Evolutionary conservation across 2,113 vertebrate species (phyloP), one percentile per base, ranked within the genome.

Genomic region (Sclerurus mexicanus): DNA sequence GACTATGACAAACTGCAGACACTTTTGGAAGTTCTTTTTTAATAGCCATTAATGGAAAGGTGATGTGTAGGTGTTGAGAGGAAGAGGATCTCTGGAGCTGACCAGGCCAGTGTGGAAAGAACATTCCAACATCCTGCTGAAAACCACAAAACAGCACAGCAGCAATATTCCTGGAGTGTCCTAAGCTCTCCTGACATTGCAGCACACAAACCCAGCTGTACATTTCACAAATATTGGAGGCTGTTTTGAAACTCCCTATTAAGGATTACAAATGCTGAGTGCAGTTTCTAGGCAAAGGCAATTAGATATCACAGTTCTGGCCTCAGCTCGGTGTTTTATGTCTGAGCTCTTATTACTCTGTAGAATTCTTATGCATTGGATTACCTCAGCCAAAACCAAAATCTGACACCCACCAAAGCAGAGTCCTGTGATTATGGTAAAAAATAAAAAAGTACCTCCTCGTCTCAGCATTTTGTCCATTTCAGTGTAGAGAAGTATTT

Each of bases 211-310:
- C 15, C 24, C 8, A 5, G 49, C n/a, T 14, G 3, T 20, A 55
- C 7, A 4, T 64, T 74, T 78, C 78, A 58, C 80, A 80, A 72
- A 77, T 55, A 42, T 1, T 62, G 66, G 77, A 82, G 58, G 47
- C 47, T 93, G 91, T 58, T 95, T 91, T 58, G 91, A 76, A 95
- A 85, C 75, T 87, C 66, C 24, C 42, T 58, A 14, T 64, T 76
- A 40, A 20, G 75, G 63, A 49, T 82, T 73, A 73, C 49, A 75
- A 22, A 56, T 79, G 71, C 81, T 95, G 81, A 39, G 63, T 66
- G 74, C 71, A 58, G 74, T 73, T 76, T 63, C 58, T 21, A 42
- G 74, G 35, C 40, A 30, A 53, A 87, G 35, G 63, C 67, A 79
- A 55, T 72, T 55, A 16, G 68, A 20, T 44, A 78, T 35, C 91